Evolutionary conservation across 2,888 invertebrate genomes (phyloP), one percentile per base, ranked within the genome.

Genomic region (Ormia ochracea): DNA sequence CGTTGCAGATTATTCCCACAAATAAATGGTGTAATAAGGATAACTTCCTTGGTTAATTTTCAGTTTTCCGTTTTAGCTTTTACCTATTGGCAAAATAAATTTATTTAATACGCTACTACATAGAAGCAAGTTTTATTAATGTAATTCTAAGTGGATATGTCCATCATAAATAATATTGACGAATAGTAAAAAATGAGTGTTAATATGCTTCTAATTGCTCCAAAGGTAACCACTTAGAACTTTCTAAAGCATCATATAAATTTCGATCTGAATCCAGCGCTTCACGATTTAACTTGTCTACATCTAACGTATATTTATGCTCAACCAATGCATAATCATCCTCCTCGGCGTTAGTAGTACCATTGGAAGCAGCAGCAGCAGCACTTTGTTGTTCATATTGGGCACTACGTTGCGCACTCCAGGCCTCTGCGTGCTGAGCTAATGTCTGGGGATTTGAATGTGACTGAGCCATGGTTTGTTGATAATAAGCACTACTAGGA

Each of bases 201-300:
- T 90, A 92, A 84, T 91, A 92, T 23, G 91, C 91, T 89, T 95
- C 95, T 45, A 95, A 87, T 28, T 93, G 92, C 80, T 96, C 96
- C 80, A 94, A 92, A 0, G 95, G 95, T 85, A 95, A 91, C 96
- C 96, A 96, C 86, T 95, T 94, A 0, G 95, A 95, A 78, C 94
- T 92, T 87, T 96, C 96, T 52, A 96, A 86, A 14, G 94, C 93
- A 89, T 96, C 96, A 94, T 96, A 96, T 26, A 96, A 89, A 61
- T 93, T 93, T 73, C 93, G 91, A 85, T 96, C 95, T 21, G 94
- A 92, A 82, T 96, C 94, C 48, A 94, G 91, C 63, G 93, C 91
- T 83, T 96, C 96, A 82, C 93, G 92, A 86, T 96, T 96, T 86
- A 94, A 85, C 87, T 93, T 93, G 48, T 96, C 96, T 3, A 94